Base-by-base conservation (phyloP, 2,888 invertebrate species). In the Spialia ferax region DNA sequence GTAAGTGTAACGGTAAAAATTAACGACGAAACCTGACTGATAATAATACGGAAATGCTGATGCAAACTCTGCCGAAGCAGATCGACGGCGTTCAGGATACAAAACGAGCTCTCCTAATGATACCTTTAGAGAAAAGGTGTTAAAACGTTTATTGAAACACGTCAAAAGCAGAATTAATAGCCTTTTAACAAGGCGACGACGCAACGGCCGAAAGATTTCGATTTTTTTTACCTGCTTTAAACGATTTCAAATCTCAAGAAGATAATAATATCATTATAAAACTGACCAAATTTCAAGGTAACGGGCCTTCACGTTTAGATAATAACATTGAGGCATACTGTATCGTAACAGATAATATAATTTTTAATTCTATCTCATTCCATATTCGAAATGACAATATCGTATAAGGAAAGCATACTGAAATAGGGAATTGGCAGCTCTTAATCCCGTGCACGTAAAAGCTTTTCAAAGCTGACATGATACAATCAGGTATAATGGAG, bases 121-220 rank as follows among this genome's bases (percentile, higher is more conserved):
- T 92, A 93, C 87, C 87, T 87, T 82, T 77, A 88, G 80, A 85
- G 88, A 88, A 93, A 93, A 93, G 92, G 93, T 93, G 93, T 93
- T 91, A 93, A 91, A 93, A 88, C 89, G 86, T 91, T 92, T 92
- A 93, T 93, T 91, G 92, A 91, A 92, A 91, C 88, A 84, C 87
- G 83, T 87, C 88, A 85, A 86, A 56, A 89, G 79, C 84, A 79
- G 82, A 90, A 91, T 93, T 92, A 90, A 93, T 93, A 88, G 90
- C 88, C 86, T 92, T 93, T 88, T 93, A 93, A 93, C 93, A 93
- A 93, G 93, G 87, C 88, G 73, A 74, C 73, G 72, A 72, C 72
- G 73, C 71, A 69, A 72, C 70, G 73, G 71, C 73, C 68, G 61
- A 52, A 56, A 67, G 55, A 67, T 63, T 71, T 73, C 1, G 22